Conservation (phyloP, 2,113 vertebrate species). For the Brevimyrus niger region DNA sequence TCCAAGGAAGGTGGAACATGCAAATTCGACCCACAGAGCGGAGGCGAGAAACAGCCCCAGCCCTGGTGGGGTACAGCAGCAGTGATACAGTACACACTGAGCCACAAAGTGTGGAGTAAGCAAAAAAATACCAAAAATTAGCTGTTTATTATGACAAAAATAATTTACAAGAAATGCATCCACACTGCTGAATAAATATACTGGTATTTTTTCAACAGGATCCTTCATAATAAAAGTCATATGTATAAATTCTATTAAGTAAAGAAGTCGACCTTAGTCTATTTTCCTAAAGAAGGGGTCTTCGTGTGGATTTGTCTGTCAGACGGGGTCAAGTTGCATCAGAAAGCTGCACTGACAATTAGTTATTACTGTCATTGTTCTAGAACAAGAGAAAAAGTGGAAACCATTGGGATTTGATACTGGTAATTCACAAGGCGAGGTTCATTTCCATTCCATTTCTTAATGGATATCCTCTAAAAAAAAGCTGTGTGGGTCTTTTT, state of each 20-base stretch:
- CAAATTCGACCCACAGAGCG: background rate
- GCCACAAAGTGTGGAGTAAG: background rate
- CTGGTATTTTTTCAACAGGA: background rate
- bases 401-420: background rate
- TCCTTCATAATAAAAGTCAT: background rate
- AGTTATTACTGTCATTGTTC: background rate
- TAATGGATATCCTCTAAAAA: background rate
- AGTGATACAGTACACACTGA: background rate
- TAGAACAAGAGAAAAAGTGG: background rate
- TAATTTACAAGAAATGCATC: background rate
- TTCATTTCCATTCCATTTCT: background rate
- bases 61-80: background rate
- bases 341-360: background rate
- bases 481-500: conserved; percentile 10
- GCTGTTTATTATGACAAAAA: background rate
- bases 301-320: background rate
- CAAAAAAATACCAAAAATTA: background rate
- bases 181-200: background rate
- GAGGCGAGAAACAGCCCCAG: background rate
- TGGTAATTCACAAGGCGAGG: background rate
- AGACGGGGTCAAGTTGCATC: background rate
- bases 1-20: background rate
- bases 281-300: background rate
- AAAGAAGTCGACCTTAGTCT: background rate
- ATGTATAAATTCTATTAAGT: background rate